Conservation (phyloP, 1,140 invertebrate genomes). For the Lepidurus apus region DNA sequence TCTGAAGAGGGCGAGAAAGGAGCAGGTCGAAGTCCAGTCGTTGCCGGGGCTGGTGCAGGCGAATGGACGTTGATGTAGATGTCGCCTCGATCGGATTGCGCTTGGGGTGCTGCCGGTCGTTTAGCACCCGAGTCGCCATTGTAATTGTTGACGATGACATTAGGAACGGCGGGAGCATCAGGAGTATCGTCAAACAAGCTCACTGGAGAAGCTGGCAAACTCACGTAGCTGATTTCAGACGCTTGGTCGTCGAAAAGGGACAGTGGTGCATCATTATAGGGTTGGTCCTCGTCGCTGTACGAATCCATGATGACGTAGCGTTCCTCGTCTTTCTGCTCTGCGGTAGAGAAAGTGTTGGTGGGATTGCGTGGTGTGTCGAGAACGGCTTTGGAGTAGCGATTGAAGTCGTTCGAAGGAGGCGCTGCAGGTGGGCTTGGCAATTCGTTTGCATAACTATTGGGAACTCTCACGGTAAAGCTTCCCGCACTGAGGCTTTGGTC, state of each 20-base stretch:
- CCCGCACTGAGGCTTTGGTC: not conserved
- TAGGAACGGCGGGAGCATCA: not conserved
- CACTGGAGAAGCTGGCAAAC: slow-evolving; percentile 2
- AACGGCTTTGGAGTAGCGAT: not conserved
- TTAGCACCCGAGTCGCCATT: not conserved
- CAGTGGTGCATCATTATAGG: not conserved
- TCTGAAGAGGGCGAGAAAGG: slow-evolving; percentile 1
- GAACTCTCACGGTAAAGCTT: not conserved
- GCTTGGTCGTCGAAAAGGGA: slow-evolving; percentile 1
- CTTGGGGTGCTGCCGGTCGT: not conserved
- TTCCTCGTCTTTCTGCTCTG: not conserved
- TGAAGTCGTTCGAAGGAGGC: not conserved
- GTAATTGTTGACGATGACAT: slow-evolving; percentile 24
- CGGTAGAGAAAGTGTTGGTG: not conserved
- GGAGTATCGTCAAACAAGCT: slow-evolving; percentile 27
- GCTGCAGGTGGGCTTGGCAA: not conserved
- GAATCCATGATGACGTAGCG: not conserved
- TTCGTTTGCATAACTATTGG: slow-evolving; percentile 6
- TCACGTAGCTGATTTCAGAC: not conserved
- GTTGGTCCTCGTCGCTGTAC: not conserved
- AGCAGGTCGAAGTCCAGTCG: not conserved
- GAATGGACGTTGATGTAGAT: slow-evolving; percentile 22
- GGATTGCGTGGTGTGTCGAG: not conserved
- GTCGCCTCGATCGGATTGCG: not conserved
- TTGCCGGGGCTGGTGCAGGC: not conserved